phyloP scores from a whole-genome alignment of 2,113 vertebrate genomes.

The Petrocephalus microphthalmus region DNA sequence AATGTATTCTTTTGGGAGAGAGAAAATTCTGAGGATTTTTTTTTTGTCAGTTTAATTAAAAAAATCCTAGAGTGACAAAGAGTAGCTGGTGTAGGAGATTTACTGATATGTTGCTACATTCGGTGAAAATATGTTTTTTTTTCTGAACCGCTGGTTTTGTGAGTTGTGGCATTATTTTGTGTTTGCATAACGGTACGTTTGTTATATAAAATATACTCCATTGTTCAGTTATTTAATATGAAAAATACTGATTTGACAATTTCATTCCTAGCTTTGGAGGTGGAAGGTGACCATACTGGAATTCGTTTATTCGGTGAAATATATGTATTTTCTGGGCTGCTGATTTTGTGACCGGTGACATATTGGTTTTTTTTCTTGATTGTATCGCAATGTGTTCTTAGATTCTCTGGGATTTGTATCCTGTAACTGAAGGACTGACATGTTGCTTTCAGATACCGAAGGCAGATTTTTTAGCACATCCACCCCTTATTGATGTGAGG shows the following conservation, averaged over 20 bases:
- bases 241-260: neutral
- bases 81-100: neutral
- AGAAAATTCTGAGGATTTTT: too few relatives aligned
- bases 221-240: neutral
- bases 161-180: neutral
- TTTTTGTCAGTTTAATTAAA: too few relatives aligned
- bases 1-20: too few relatives aligned
- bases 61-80: neutral
- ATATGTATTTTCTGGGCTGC: conserved; percentile 4
- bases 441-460: neutral
- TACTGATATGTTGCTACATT: neutral
- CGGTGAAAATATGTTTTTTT: neutral
- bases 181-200: neutral
- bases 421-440: neutral
- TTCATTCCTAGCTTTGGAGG: neutral
- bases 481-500: neutral
- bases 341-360: neutral
- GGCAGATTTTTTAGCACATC: neutral
- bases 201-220: neutral
- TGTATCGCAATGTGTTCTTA: neutral
- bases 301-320: neutral
- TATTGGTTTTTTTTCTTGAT: neutral
- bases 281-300: neutral
- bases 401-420: neutral
- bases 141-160: neutral